Evolutionary conservation across 2,113 vertebrate species (phyloP), one percentile per base, ranked within the genome.

Genomic region (Rhea pennata): DNA sequence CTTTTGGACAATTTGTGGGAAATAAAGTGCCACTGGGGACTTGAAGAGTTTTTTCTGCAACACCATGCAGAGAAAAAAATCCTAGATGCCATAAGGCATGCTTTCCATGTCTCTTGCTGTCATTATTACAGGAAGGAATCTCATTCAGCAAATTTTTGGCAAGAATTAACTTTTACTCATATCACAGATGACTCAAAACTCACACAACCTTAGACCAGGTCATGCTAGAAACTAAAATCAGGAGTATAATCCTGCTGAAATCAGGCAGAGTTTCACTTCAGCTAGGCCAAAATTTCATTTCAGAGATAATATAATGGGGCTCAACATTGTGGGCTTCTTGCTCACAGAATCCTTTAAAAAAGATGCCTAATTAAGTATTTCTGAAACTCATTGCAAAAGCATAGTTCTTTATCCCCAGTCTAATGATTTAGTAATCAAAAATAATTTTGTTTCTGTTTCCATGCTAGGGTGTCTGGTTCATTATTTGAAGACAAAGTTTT

Each of bases 391-490:
- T 87, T 10, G 58, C 40, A 80, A 93, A 88, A 71, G 36, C 12
- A 46, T 48, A 33, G 12, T 17, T 92, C 54, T 9, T 54, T 29
- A 36, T 46, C 36, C 31, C 8, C 48, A 12, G 33, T 4, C n/a
- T 46, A 81, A 77, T 40, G 14, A 33, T 64, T 84, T 42, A 71
- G 39, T 71, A 6, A 1, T 65, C 72, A 88, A 56, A 67, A 93
- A 59, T 36, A 50, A 77, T 91, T 91, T 88, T 75, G 53, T 67
- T 93, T 75, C 50, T 50, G 20, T 79, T 94, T 92, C 62, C 31
- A 80, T 0, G 0, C 20, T n/a, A 66, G 22, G 17, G 26, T 72
- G 86, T 93, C 70, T 82, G 48, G 29, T 76, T 76, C 6, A 0
- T 44, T 91, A 40, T 79, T 87, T 65, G 65, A 90, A 64, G 51